Evolutionary conservation across 2,797 vertebrate species (phyloP), one percentile per base, ranked within the genome.

Genomic region (Salarias fasciatus): DNA sequence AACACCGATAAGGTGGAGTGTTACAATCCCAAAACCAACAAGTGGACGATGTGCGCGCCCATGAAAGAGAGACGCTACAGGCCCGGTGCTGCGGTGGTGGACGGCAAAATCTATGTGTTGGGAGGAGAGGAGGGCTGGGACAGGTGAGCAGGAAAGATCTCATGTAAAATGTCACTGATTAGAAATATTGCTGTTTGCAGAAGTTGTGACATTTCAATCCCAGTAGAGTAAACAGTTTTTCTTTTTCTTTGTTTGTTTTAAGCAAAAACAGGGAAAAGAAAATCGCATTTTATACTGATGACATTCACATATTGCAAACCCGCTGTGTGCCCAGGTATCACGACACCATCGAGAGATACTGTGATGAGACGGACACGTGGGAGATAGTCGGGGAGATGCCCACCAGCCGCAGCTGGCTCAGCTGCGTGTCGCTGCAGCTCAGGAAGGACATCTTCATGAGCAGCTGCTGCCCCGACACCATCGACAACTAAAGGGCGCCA

Each of bases 41-140:
- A 87, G 73, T 94, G 94, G 93, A 94, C 90, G 6, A 94, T 94
- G 93, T 94, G 93, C 1, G 92, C 94, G 3, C 92, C 93, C 8
- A 94, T 94, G 94, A 94, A 92, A 55, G 94, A 94, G 55, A 70
- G 93, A 0, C 92, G 94, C 13, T 94, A 94, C 74, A 85, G 94
- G 31, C 93, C 93, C 0, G 93, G 93, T 0, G 93, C 89, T 44
- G 92, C 92, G 4, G 94, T 94, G 9, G 93, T 94, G 53, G 92
- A 94, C 4, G 92, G 92, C 11, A 92, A 93, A 67, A 94, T 94
- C 65, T 94, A 93, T 0, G 93, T 94, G 6, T 70, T 94, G 46
- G 94, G 94, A 62, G 94, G 94, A 60, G 93, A 94, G 69, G 93
- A 94, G 60, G 93, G 93, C 52, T 94, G 94, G 93, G 94, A 94